Conservation (phyloP, 1,140 invertebrate species). For the Eumaeus atala region DNA sequence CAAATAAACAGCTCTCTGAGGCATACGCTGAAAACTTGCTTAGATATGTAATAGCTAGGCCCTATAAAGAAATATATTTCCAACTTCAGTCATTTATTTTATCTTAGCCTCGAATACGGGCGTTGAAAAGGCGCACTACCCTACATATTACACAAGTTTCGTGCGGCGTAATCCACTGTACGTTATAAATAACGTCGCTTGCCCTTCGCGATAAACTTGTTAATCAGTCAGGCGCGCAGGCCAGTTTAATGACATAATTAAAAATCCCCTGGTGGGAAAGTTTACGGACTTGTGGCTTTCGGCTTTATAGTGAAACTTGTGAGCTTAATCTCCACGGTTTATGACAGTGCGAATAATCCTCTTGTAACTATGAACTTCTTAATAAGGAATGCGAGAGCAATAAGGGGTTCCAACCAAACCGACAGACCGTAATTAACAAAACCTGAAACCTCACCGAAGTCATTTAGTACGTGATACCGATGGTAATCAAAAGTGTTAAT, state of each 20-base stretch:
- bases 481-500: too few relatives aligned
- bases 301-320: constrained; percentile 7
- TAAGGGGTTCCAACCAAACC: background rate
- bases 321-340: background rate
- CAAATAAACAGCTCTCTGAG: background rate
- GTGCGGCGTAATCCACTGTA: constrained; percentile 19
- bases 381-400: background rate
- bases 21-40: constrained; percentile 1
- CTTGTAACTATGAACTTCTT: constrained; percentile 7
- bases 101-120: constrained; percentile 16
- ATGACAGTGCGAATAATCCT: constrained; percentile 8
- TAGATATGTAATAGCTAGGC: constrained; percentile 3
- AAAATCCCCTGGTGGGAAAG: constrained; percentile 50
- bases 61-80: constrained; percentile 8
- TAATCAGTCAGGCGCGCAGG: constrained; percentile 52
- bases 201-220: constrained; percentile 44
- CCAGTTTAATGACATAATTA: constrained; percentile 64
- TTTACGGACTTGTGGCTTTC: constrained; percentile 36
- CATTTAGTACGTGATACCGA: too few relatives aligned
- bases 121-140: constrained; percentile 6
- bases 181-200: constrained; percentile 54
- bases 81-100: constrained; percentile 25
- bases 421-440: too few relatives aligned
- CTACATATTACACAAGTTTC: constrained; percentile 41
- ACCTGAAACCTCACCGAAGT: too few relatives aligned